A percentile compares a stretch with the other conserved stretches of the same genome.
phyloP scores from a whole-genome alignment of 2,888 invertebrate species.

The Timema cristinae region DNA sequence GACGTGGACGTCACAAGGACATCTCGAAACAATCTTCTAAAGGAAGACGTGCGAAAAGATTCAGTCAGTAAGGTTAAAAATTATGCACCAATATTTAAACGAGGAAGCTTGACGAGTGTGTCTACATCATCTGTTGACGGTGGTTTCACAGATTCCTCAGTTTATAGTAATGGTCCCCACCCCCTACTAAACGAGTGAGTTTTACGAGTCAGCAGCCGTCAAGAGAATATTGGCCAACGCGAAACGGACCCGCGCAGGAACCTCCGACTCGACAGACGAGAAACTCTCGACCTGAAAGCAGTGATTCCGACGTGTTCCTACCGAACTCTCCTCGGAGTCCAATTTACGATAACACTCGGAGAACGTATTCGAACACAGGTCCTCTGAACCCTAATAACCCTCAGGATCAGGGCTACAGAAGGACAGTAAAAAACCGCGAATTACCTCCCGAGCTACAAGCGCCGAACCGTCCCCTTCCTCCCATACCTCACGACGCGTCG shows the following conservation, averaged over 20 bases:
- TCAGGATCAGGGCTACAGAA: too few relatives aligned
- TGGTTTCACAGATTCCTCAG: constrained; percentile 17
- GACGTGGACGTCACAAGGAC: neutral
- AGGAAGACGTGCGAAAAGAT: neutral
- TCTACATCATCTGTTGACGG: constrained; percentile 25
- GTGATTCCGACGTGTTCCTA: constrained; percentile 26
- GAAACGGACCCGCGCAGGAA: constrained; percentile 33
- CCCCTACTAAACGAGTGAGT: constrained; percentile 33
- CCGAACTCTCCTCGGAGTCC: constrained; percentile 21
- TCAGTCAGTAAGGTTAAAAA: neutral
- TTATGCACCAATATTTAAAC: constrained; percentile 32
- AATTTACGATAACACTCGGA: neutral
- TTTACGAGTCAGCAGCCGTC: constrained; percentile 30
- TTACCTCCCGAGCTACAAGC: constrained; percentile 18
- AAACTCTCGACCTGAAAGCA: constrained; percentile 18
- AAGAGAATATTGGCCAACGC: constrained; percentile 33
- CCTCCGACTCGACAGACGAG: constrained; percentile 33
- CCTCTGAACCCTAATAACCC: too few relatives aligned
- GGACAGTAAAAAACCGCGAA: neutral
- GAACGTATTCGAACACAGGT: too few relatives aligned
- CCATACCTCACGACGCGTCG: constrained; percentile 27
- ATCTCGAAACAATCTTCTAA: neutral
- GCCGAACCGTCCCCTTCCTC: constrained; percentile 32
- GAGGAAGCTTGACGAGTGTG: constrained; percentile 27
- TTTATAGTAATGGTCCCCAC: constrained; percentile 18